A percentile compares a stretch with the other conserved stretches of the same genome.
Evolutionary conservation across 1,140 invertebrate genomes (phyloP).

Genomic region (Brachionus koreanus): DNA sequence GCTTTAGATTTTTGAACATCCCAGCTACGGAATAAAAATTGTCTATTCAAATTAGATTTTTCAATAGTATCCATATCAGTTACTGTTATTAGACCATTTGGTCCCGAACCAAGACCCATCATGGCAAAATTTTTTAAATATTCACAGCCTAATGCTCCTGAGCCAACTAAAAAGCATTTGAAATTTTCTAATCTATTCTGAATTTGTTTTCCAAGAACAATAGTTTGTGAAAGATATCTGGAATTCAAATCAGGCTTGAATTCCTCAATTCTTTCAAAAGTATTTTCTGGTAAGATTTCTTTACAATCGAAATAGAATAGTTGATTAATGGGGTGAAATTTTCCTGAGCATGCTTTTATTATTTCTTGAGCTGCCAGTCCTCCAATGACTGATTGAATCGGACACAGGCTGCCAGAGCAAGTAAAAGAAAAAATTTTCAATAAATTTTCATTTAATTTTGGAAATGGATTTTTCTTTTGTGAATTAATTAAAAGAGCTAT

Average conservation of each 20-base stretch:
- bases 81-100: slow-evolving; percentile 67
- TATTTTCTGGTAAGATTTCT: slow-evolving; percentile 76
- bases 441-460: slow-evolving; percentile 70
- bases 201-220: slow-evolving; percentile 85
- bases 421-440: slow-evolving; percentile 64
- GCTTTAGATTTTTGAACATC: slow-evolving; percentile 88
- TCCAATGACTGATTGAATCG: slow-evolving; percentile 88
- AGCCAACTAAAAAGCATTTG: slow-evolving; percentile 79
- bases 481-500: background rate
- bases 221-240: slow-evolving; percentile 84
- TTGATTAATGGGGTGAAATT: slow-evolving; percentile 89
- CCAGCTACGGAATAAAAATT: slow-evolving; percentile 89
- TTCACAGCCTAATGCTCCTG: slow-evolving; percentile 98
- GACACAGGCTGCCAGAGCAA: slow-evolving; percentile 75
- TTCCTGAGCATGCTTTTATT: slow-evolving; percentile 85
- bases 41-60: slow-evolving; percentile 95
- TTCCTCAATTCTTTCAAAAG: slow-evolving; percentile 49
- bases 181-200: slow-evolving; percentile 73
- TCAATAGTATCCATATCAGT: slow-evolving; percentile 99
- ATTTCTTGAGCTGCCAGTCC: slow-evolving; percentile 93
- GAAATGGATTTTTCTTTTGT: slow-evolving; percentile 52
- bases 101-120: slow-evolving; percentile 78
- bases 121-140: slow-evolving; percentile 97
- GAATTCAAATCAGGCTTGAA: background rate
- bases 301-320: slow-evolving; percentile 94